A percentile compares a stretch with the other conserved stretches of the same genome.
These are phyloP conservation scores for Bucco capensis DNA, from an alignment of 2,113 vertebrate genomes.

Conservation along the genomic window DNA sequence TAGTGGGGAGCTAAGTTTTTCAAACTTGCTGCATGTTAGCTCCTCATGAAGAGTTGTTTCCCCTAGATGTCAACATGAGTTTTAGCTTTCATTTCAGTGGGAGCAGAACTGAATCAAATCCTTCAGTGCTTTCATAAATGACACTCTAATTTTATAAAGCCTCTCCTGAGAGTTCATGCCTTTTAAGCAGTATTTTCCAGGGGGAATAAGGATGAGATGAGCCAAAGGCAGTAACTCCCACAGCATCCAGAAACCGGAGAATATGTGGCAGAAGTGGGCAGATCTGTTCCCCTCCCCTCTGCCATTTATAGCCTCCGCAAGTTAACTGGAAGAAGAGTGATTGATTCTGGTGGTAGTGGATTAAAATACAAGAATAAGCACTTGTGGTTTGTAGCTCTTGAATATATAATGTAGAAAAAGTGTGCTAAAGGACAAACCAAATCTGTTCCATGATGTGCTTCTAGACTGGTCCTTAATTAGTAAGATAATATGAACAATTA, in stretches of 20 bases:
- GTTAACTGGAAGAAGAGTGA: not conserved
- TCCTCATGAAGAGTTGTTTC: not conserved
- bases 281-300: not conserved
- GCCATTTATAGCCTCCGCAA: not conserved
- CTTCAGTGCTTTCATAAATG: not conserved
- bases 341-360: not conserved
- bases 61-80: not conserved
- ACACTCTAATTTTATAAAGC: not conserved
- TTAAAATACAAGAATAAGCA: not conserved
- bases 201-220: not conserved
- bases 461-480: not conserved
- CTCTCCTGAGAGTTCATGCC: not conserved
- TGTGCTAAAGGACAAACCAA: not conserved
- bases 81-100: not conserved
- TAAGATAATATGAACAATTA: not conserved
- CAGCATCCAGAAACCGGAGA: not conserved
- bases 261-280: not conserved
- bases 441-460: not conserved
- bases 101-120: not conserved
- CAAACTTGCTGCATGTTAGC: not conserved
- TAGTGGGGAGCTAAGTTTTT: not conserved
- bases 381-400: not conserved
- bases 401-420: not conserved
- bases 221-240: not conserved
- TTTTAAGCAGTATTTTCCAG: not conserved